Evolutionary conservation across 2,888 invertebrate genomes (phyloP).

Genomic region (Orchestes rusci): DNA sequence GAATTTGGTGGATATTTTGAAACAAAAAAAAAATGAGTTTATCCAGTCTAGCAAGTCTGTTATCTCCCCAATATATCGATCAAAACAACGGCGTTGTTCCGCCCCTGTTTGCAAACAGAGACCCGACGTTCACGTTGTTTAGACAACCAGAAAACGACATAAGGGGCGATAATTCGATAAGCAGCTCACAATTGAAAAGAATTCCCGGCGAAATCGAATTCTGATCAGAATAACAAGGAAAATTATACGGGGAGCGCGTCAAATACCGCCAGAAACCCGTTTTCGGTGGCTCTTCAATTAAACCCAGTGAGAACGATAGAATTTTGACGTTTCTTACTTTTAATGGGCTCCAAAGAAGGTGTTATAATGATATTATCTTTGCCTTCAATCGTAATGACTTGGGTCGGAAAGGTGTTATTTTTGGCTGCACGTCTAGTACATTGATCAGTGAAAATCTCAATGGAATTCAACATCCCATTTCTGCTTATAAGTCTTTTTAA

Average conservation of each 20-base stretch:
- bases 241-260: conserved; percentile 14
- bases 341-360: no score
- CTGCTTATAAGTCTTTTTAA: conserved; percentile 14
- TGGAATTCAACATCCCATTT: no score
- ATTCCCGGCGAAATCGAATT: conserved; percentile 22
- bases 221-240: conserved; percentile 23
- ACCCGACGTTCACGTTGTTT: conserved; percentile 39
- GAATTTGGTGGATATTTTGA: no score
- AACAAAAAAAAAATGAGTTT: background rate
- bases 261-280: background rate
- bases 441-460: no score
- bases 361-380: no score
- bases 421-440: no score
- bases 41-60: background rate
- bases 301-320: background rate
- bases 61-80: conserved; percentile 6
- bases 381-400: no score
- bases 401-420: no score
- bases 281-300: background rate
- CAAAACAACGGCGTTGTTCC: no score
- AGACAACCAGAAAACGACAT: conserved; percentile 39
- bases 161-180: conserved; percentile 43
- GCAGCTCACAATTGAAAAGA: conserved; percentile 25
- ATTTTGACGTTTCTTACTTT: no score
- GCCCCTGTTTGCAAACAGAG: conserved; percentile 18